Evolutionary conservation across 2,888 invertebrate species (phyloP).

Genomic region (Ectemnius lituratus): DNA sequence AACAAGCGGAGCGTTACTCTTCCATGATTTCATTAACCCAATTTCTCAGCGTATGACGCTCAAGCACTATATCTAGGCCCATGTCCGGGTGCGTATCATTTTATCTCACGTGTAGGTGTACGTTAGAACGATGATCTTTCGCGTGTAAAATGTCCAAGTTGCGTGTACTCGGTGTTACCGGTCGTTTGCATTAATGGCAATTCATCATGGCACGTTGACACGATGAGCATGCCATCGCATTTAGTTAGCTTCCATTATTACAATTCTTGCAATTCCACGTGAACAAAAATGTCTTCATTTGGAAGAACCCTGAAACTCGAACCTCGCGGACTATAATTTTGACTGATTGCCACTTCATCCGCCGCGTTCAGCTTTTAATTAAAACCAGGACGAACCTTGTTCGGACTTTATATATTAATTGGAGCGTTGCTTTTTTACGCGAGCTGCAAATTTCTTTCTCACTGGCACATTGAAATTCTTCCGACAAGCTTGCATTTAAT

Average conservation of each 20-base stretch:
- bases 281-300: too few species aligned
- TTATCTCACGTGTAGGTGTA: too few species aligned
- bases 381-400: background rate
- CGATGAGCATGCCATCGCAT: background rate
- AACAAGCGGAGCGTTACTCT: slow-evolving; percentile 35
- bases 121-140: background rate
- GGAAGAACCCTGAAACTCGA: too few species aligned
- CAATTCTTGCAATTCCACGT: too few species aligned
- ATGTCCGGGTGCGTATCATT: slow-evolving; percentile 10
- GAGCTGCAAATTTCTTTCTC: slow-evolving; percentile 15
- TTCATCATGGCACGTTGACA: background rate
- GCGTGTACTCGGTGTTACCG: background rate
- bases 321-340: too few species aligned
- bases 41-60: slow-evolving; percentile 32
- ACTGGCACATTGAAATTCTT: background rate
- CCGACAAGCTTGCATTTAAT: slow-evolving; percentile 27
- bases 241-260: background rate
- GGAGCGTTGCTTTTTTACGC: background rate
- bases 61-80: slow-evolving; percentile 24
- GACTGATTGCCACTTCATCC: background rate
- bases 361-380: background rate
- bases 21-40: slow-evolving; percentile 58
- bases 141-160: background rate
- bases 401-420: background rate
- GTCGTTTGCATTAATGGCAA: background rate